Base-by-base conservation (phyloP, 23 tunicate species). In the Aplidium turbinatum region DNA sequence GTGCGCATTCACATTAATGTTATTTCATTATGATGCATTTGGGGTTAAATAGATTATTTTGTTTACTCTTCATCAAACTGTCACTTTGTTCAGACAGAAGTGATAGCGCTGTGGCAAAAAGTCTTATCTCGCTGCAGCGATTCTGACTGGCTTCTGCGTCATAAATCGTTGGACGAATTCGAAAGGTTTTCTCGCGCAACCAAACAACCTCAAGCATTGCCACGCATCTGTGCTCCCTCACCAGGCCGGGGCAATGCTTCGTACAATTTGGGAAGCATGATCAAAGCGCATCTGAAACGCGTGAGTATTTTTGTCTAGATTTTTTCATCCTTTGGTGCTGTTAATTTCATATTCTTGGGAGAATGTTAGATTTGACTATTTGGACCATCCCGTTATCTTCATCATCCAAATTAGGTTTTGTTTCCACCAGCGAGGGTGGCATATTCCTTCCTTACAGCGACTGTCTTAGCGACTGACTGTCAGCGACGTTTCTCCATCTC, bases 281-380 rank as follows among this genome's bases (percentile, higher is more conserved):
- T 70, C n/a, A 70, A 47, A 29, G 47, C 76, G 19, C 76, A 70
- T 27, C 23, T 70, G 3, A 70, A 29, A 48, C 58, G 58, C 58
- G 76, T 70, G 16, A 42, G 50, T 42, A 42, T 11, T 42, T 42
- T 42, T 16, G 50, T 11, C 50, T 42, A 42, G 11, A 42, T 42
- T 42, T 42, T 42, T 11, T 42, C 16, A 9, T 11, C 50, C 50
- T 9, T 11, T 16, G 50, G 50, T 16, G 16, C 50, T 16, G 16
- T 11, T 9, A 42, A 42, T 42, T 42, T 42, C 16, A 42, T 16
- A 42, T 42, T 42, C 16, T 42, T 42, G 50, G 50, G 50, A 42
- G 50, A n/a, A n/a, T n/a, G n/a, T n/a, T n/a, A n/a, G n/a, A n/a
- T n/a, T n/a, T n/a, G n/a, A n/a, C n/a, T n/a, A n/a, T n/a, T n/a